These are phyloP conservation scores for Toxonevra muliebris DNA, from an alignment of 2,888 invertebrate genomes.

Conservation along the genomic window DNA sequence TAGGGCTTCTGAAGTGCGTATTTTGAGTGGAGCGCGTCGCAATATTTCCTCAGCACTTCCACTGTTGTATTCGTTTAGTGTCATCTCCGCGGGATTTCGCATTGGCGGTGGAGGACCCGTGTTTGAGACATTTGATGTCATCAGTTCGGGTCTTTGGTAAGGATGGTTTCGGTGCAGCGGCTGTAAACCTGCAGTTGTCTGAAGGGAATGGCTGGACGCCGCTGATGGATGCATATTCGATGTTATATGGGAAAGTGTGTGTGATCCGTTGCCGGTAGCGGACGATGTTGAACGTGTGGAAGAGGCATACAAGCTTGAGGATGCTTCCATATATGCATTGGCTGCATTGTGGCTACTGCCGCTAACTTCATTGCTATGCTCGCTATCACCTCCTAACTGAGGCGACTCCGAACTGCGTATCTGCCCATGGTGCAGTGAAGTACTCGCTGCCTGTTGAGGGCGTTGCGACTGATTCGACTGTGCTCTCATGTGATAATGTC, in stretches of 20 bases:
- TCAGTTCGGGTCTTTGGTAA: constrained; percentile 47
- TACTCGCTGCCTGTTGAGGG: constrained; percentile 25
- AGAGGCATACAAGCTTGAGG: constrained; percentile 19
- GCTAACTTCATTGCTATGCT: constrained; percentile 25
- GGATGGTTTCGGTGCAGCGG: constrained; percentile 45
- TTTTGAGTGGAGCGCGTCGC: constrained; percentile 59
- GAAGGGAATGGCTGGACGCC: constrained; percentile 30
- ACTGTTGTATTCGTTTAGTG: constrained; percentile 63
- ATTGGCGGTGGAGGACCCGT: constrained; percentile 41
- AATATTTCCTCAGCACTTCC: constrained; percentile 55
- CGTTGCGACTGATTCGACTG: constrained; percentile 24
- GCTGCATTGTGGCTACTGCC: constrained; percentile 18
- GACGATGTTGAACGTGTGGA: constrained; percentile 19
- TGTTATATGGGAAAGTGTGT: constrained; percentile 27
- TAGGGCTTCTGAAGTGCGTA: constrained; percentile 54
- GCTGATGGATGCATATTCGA: constrained; percentile 24
- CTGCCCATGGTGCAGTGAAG: constrained; percentile 22
- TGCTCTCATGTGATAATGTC: constrained; percentile 38
- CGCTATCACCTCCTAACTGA: constrained; percentile 29
- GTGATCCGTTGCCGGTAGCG: constrained; percentile 18
- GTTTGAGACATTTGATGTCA: constrained; percentile 45
- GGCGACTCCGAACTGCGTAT: constrained; percentile 31
- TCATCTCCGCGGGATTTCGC: constrained; percentile 62
- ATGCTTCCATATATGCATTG: constrained; percentile 27
- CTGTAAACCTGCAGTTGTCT: constrained; percentile 19